These are phyloP conservation scores for Brachypalpus laphriformis DNA, from an alignment of 2,888 invertebrate genomes.

Conservation along the genomic window DNA sequence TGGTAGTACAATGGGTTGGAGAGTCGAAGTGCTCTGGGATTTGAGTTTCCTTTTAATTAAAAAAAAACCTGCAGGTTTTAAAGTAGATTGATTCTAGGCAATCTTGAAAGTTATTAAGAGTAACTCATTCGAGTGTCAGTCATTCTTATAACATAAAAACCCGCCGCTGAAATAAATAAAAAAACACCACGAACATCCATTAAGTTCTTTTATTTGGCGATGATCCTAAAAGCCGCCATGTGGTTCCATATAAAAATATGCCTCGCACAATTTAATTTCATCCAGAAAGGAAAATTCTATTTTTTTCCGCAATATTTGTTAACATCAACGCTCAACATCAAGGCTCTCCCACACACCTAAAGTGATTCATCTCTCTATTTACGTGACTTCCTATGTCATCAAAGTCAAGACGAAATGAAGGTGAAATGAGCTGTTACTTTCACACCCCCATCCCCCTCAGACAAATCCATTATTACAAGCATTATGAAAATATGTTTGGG, in stretches of 20 bases:
- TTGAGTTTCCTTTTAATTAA: too few species aligned
- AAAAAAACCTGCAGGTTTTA: too few species aligned
- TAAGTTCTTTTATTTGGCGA: neutral
- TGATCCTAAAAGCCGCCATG: neutral
- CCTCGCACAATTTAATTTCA: constrained; percentile 22
- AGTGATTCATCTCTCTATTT: constrained; percentile 39
- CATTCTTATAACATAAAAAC: neutral
- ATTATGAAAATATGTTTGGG: constrained; percentile 17
- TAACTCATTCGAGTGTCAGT: too few species aligned
- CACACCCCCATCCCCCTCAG: neutral
- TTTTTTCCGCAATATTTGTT: constrained; percentile 26
- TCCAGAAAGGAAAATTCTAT: constrained; percentile 2
- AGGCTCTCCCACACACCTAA: constrained; percentile 1
- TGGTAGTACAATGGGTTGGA: too few species aligned
- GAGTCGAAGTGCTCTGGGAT: too few species aligned
- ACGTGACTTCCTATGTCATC: constrained; percentile 17
- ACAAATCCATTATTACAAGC: neutral
- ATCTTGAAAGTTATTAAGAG: too few species aligned
- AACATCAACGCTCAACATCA: constrained; percentile 39
- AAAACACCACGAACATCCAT: neutral
- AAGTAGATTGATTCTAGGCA: too few species aligned
- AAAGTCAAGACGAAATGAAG: constrained; percentile 50
- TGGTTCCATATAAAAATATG: neutral
- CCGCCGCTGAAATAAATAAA: neutral
- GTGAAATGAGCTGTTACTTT: constrained; percentile 49